Evolutionary conservation across 2,113 vertebrate species (phyloP), one percentile per base, ranked within the genome.

Genomic region (Corythornis madagascariensis): DNA sequence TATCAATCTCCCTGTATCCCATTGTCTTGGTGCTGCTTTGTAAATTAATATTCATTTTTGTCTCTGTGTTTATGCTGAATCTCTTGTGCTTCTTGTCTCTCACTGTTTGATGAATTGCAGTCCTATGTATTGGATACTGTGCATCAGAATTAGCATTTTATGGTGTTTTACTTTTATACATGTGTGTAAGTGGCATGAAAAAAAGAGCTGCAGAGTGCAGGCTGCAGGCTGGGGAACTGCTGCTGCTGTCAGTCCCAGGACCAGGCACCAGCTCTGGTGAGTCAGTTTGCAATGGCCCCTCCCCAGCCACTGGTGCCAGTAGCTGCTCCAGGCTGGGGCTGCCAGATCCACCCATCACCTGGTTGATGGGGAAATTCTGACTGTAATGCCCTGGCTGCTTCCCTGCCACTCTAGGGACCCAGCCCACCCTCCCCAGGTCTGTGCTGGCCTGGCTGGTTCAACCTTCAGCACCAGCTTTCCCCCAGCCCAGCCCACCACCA

Each of bases 21-120:
- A 76, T 94, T 94, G 96, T 96, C 92, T 96, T 94, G 72, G 72
- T 59, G 83, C 75, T 91, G 91, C 92, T 93, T 95, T 95, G 92
- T 79, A 95, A 96, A 96, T 91, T 92, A 92, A 95, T 85, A 96
- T 95, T 93, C 81, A 40, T 92, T 85, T 92, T 82, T 8, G 17
- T 89, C 81, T 76, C 90, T 59, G 4, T 2, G 5, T 79, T 93
- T 75, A 35, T 33, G 59, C 74, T 2, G 8, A 74, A 64, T 80
- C 84, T 92, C 86, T 85, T 15, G n/a, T 56, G 86, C 63, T 90
- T 42, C 81, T 74, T 65, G 81, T 72, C 77, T 95, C 80, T 73
- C 59, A 3, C 42, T 59, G 26, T 33, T 52, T 76, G 47, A 60
- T 52, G 75, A 88, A 71, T n/a, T 38, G 71, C 66, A 89, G 88